Conservation (phyloP, 2,113 vertebrate species). For the Columba janthina region DNA sequence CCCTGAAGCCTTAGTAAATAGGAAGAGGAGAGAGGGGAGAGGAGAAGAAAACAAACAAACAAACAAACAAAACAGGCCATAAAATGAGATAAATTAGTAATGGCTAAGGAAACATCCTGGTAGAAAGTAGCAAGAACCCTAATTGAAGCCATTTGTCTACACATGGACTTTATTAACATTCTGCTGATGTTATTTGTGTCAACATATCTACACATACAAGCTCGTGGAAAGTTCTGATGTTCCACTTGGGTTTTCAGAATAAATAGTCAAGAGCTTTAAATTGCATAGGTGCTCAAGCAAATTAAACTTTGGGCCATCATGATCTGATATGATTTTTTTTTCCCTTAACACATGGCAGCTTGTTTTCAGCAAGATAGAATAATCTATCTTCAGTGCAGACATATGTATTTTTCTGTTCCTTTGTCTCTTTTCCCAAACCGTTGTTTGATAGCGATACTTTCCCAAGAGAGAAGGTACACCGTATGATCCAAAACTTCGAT, state of each 20-base stretch:
- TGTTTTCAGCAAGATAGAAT: not conserved
- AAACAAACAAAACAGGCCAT: not conserved
- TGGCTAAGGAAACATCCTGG: conserved; percentile 53
- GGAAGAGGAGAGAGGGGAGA: not conserved
- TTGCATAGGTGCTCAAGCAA: not conserved
- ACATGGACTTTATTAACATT: conserved; percentile 31
- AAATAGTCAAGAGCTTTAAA: not conserved
- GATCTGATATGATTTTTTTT: not conserved
- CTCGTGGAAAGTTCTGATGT: not conserved
- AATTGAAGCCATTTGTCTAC: conserved; percentile 65
- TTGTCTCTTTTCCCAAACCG: not conserved
- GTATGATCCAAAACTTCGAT: not conserved
- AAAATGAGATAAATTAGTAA: conserved; percentile 54
- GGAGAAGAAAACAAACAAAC: not conserved
- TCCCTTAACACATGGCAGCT: not conserved
- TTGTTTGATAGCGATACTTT: not conserved
- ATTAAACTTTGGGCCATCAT: not conserved
- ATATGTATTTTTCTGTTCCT: not conserved
- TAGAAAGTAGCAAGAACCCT: conserved; percentile 64
- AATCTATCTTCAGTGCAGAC: not conserved
- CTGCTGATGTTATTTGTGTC: conserved; percentile 10
- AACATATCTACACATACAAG: not conserved
- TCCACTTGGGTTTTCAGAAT: not conserved
- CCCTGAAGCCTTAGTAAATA: not conserved
- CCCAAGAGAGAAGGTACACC: accelerated